Evolutionary conservation across 2,797 vertebrate species (phyloP), one percentile per base, ranked within the genome.

Genomic region (Danio choprae): DNA sequence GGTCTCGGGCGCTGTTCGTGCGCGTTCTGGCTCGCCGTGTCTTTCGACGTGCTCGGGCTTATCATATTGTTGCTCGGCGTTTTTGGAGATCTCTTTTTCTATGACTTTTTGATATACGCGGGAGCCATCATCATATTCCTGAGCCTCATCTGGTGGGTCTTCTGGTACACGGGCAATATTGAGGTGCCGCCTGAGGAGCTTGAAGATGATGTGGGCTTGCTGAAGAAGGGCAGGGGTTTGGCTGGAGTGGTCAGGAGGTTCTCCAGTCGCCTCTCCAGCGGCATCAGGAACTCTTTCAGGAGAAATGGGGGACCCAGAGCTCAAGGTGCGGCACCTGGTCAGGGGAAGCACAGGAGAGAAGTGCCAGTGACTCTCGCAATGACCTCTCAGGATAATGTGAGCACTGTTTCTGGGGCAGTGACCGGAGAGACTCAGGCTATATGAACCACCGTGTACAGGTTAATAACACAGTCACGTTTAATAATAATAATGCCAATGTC

Each of bases 131-230:
- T 95, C 85, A 94, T 97, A 87, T 96, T 98, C 90, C 86, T 97
- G 81, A 96, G 97, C 87, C 95, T 98, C 56, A 88, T 98, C 70
- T 97, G 96, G 96, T 98, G 97, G 97, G 92, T 98, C 56, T 97
- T 97, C 90, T 98, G 97, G 97, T 97, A 95, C 92, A 94, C 94
- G 0, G 95, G 96, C 43, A 99, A 98, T 92, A 92, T 97, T 84
- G 96, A 97, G 80, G 93, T 96, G 56, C 92, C 93, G 0, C 89
- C 84, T 0, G 94, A 93, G 43, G 94, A 93, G 82, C 90, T 95
- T 59, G 87, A 91, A 86, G 94, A 95, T 85, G 94, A 96, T 76
- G 92, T 93, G 6, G 95, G 92, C 0, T 80, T 94, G 1, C 80
- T 88, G 62, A 90, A 93, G 82, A 92, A 90, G 84, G 85, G 87